Evolutionary conservation across 2,113 vertebrate species (phyloP).

Genomic region (Thamnaconus septentrionalis): DNA sequence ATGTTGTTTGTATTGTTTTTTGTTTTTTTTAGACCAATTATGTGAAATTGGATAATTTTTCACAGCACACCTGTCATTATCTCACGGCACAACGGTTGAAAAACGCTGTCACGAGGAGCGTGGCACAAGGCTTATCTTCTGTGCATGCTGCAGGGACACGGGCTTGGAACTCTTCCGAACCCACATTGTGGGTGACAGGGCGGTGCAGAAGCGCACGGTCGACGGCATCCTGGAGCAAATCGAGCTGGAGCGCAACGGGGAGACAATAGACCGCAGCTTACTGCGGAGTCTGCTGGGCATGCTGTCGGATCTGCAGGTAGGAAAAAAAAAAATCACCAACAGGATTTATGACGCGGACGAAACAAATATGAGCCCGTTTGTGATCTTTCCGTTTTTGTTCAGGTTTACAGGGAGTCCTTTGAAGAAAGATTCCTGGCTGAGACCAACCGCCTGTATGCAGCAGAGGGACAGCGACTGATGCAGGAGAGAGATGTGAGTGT

Average conservation of each 20-base stretch:
- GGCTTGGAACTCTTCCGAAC: conserved; percentile 95
- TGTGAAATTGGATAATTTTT: no score
- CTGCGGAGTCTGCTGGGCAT: conserved; percentile 95
- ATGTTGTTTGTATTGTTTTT: no score
- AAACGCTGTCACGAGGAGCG: no score
- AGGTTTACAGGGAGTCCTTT: conserved; percentile 99
- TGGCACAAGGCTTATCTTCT: conserved; percentile 6
- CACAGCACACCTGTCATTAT: no score
- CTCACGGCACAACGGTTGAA: no score
- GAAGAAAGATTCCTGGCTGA: conserved; percentile 95
- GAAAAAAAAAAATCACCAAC: background rate
- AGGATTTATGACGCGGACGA: no score
- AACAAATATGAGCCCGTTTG: background rate
- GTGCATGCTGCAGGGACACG: conserved; percentile 85
- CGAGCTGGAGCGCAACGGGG: conserved; percentile 93
- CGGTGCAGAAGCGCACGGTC: conserved; percentile 95
- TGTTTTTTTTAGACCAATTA: no score
- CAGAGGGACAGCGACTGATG: conserved; percentile 96
- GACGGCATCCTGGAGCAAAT: conserved; percentile 96
- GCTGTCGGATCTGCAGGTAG: conserved; percentile 96
- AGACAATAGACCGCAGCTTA: conserved; percentile 94
- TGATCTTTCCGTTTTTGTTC: conserved; percentile 1
- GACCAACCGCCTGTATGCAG: conserved; percentile 93
- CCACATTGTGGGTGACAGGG: conserved; percentile 95
- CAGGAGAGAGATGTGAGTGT: conserved; percentile 94